These are phyloP conservation scores for Trematocara zebra DNA, from an alignment of 2,113 vertebrate species.

Conservation along the genomic window DNA sequence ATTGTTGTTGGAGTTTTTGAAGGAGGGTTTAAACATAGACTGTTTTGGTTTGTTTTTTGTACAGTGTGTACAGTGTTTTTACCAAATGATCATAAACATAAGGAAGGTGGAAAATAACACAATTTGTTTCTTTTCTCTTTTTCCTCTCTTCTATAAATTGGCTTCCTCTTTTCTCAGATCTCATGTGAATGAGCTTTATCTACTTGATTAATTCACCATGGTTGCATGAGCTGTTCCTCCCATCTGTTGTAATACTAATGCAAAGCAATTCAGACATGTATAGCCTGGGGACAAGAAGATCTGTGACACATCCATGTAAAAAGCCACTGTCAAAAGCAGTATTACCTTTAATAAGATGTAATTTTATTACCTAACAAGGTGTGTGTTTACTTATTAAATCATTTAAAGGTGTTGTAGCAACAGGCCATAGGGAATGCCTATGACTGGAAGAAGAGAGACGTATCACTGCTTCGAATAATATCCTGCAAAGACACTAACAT, in stretches of 20 bases:
- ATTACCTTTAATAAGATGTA: conserved; percentile 61
- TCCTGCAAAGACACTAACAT: conserved; percentile 44
- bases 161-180: background rate
- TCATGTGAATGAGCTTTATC: conserved; percentile 6
- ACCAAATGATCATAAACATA: background rate
- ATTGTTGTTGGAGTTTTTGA: background rate
- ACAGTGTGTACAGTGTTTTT: background rate
- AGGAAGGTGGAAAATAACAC: background rate
- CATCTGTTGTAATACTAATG: conserved; percentile 11
- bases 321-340: conserved; percentile 7
- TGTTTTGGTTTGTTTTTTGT: background rate
- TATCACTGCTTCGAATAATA: conserved; percentile 27
- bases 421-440: background rate
- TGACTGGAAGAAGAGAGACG: conserved; percentile 1
- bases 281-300: background rate
- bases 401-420: conserved; percentile 60
- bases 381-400: conserved; percentile 67
- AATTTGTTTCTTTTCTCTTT: background rate
- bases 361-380: conserved; percentile 67
- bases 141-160: background rate
- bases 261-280: conserved; percentile 11
- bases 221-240: background rate
- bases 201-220: conserved; percentile 27
- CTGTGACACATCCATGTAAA: background rate
- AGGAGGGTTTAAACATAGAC: background rate